These are phyloP conservation scores for Toxotes jaculatrix DNA, from an alignment of 2,113 vertebrate species.

Conservation along the genomic window DNA sequence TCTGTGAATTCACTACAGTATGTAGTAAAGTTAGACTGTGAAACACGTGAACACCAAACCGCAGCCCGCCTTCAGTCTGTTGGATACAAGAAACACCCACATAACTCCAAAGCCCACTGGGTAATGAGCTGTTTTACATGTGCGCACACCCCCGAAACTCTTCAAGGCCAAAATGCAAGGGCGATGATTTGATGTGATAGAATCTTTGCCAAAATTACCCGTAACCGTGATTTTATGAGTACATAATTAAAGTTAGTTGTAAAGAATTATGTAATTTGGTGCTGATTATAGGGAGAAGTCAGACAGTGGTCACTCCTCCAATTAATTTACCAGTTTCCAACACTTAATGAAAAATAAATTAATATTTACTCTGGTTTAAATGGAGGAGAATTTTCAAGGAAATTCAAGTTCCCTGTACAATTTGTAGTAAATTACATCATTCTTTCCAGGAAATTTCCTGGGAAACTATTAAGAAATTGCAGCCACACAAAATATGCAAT, in stretches of 20 bases:
- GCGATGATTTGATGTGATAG: slow-evolving; percentile 10
- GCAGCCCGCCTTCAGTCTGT: slow-evolving; percentile 46
- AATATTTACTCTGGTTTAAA: too few relatives aligned
- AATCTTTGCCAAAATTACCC: background rate
- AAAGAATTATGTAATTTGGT: background rate
- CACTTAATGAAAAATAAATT: background rate
- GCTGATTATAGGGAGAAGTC: background rate
- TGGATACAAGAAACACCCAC: slow-evolving; percentile 56
- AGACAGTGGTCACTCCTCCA: background rate
- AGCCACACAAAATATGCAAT: background rate
- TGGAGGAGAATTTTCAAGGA: too few relatives aligned
- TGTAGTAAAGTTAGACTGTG: slow-evolving; percentile 55
- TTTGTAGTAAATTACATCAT: background rate
- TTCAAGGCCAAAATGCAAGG: slow-evolving; percentile 8
- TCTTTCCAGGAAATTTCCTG: background rate
- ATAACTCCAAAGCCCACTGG: slow-evolving; percentile 55
- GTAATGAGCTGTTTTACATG: slow-evolving; percentile 63
- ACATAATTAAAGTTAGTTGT: background rate
- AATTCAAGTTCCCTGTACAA: background rate
- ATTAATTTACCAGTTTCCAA: background rate
- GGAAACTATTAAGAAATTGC: background rate
- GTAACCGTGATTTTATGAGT: too few relatives aligned
- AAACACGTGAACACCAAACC: slow-evolving; percentile 59
- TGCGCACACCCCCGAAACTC: slow-evolving; percentile 26
- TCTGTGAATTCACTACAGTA: slow-evolving; percentile 48